Evolutionary conservation across 64 coral and sea anemone species (phyloP).

Genomic region (Actinia equina): DNA sequence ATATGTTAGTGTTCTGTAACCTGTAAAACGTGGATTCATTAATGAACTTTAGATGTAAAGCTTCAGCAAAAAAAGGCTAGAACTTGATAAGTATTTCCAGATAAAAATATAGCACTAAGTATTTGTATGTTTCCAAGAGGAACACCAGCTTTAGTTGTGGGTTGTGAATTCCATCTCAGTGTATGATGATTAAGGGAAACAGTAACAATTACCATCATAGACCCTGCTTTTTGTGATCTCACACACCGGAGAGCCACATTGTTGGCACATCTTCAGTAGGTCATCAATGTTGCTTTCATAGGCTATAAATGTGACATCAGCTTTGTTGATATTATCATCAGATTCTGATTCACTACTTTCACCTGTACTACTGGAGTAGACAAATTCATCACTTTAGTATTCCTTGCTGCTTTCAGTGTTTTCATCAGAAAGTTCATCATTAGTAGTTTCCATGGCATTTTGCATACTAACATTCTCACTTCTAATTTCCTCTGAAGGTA

Average conservation of each 20-base stretch:
- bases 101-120: slow-evolving; percentile 35
- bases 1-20: slow-evolving; percentile 43
- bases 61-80: slow-evolving; percentile 18
- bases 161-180: neutral
- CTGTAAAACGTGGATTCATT: slow-evolving; percentile 54
- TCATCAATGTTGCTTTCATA: slow-evolving; percentile 5
- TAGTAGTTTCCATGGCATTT: no score
- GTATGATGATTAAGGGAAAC: neutral
- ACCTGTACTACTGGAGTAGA: no score
- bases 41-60: slow-evolving; percentile 30
- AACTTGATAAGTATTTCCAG: slow-evolving; percentile 36
- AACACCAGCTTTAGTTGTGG: slow-evolving; percentile 13
- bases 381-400: no score
- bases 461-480: no score
- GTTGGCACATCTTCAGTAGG: neutral
- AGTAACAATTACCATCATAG: neutral
- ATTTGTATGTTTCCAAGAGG: slow-evolving; percentile 48
- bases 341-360: no score
- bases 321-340: no score
- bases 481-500: no score
- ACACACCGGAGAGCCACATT: neutral
- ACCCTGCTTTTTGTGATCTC: neutral
- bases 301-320: neutral
- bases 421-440: no score
- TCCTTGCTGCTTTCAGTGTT: no score